A percentile compares a stretch with the other conserved stretches of the same genome.
phyloP scores from a whole-genome alignment of 2,888 invertebrate genomes.

The Orthonychiurus folsomi region DNA sequence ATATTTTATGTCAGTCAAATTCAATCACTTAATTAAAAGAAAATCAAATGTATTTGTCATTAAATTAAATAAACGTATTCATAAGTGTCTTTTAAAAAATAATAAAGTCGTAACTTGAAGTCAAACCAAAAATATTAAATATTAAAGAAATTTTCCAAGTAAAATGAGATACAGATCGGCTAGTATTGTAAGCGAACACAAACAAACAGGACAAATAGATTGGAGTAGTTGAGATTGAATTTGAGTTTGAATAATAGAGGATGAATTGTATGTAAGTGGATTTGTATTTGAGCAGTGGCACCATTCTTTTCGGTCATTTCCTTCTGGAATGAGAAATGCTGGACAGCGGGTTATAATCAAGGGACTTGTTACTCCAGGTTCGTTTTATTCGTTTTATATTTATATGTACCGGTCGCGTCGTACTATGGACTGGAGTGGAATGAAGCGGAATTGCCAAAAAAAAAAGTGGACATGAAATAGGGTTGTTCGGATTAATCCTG shows the following conservation, averaged over 20 bases:
- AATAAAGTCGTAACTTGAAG: too few relatives aligned
- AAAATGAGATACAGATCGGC: too few relatives aligned
- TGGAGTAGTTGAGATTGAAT: too few relatives aligned
- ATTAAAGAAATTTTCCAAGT: too few relatives aligned
- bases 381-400: constrained; percentile 4
- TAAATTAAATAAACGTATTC: constrained; percentile 2
- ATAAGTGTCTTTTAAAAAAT: too few relatives aligned
- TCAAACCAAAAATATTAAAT: too few relatives aligned
- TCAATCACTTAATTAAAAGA: too few relatives aligned
- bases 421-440: background rate
- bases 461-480: background rate
- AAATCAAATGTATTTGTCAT: too few relatives aligned
- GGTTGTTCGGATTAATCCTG: background rate
- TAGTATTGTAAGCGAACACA: too few relatives aligned
- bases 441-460: background rate
- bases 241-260: too few relatives aligned
- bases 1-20: too few relatives aligned
- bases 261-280: background rate
- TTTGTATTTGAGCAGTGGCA: constrained; percentile 13
- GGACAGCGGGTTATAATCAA: constrained; percentile 34
- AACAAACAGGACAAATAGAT: too few relatives aligned
- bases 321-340: constrained; percentile 38
- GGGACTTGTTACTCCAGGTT: constrained; percentile 37
- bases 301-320: constrained; percentile 35
- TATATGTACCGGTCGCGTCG: background rate